Conservation (phyloP, 2,797 vertebrate species). For the Stomatorhinus walkeri region DNA sequence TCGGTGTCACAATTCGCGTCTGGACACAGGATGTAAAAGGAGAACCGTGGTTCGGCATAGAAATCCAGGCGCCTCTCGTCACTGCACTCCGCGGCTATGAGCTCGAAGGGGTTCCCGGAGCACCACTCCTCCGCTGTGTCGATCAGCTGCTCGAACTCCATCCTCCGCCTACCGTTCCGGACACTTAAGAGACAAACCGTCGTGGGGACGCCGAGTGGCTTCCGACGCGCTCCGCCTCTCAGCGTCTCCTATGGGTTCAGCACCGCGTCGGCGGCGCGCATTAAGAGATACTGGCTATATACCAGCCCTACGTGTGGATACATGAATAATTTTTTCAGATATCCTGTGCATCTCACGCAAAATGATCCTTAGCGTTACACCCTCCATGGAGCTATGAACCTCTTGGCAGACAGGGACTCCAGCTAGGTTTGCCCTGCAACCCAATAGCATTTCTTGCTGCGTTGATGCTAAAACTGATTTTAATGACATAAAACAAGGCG, state of each 20-base stretch:
- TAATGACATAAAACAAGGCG: not conserved
- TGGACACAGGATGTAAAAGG: slow-evolving; percentile 91
- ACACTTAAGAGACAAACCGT: slow-evolving; percentile 27
- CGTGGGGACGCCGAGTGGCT: not conserved
- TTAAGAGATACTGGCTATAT: slow-evolving; percentile 30
- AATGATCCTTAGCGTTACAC: slow-evolving; percentile 40
- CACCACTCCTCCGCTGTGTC: slow-evolving; percentile 93
- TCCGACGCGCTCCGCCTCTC: slow-evolving; percentile 17
- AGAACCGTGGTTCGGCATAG: slow-evolving; percentile 91
- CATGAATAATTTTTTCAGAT: not conserved
- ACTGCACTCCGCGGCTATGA: slow-evolving; percentile 74
- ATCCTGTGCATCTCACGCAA: slow-evolving; percentile 44
- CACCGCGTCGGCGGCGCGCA: slow-evolving; percentile 48
- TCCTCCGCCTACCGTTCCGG: slow-evolving; percentile 47
- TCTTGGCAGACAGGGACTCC: not conserved
- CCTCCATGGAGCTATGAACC: slow-evolving; percentile 30
- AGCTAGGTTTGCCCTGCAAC: not conserved
- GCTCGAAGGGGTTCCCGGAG: slow-evolving; percentile 86
- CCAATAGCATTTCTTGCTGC: not conserved
- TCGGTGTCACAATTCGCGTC: slow-evolving; percentile 76
- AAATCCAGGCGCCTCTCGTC: slow-evolving; percentile 92
- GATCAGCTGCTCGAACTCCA: slow-evolving; percentile 94
- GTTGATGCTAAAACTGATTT: not conserved
- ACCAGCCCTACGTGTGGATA: slow-evolving; percentile 35
- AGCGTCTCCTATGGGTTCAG: slow-evolving; percentile 47